Evolutionary conservation across 2,113 vertebrate genomes (phyloP).

Genomic region (Ameiurus melas): DNA sequence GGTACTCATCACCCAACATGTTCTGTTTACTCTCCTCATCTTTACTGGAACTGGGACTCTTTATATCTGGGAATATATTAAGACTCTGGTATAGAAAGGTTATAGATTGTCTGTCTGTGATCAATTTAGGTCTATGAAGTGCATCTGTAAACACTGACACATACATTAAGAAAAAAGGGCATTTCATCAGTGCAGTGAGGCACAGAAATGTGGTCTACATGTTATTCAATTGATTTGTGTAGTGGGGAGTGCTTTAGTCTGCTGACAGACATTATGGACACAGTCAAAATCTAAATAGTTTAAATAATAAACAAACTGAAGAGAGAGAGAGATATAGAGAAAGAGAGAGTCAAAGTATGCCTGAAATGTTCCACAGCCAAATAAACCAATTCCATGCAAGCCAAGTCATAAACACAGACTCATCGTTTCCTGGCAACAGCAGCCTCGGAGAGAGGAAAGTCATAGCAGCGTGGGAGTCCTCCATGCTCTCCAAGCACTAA

Average conservation of each 20-base stretch:
- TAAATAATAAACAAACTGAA: not conserved
- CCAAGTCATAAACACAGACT: slow-evolving; percentile 45
- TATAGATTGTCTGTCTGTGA: not conserved
- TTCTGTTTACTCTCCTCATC: not conserved
- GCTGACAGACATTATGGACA: not conserved
- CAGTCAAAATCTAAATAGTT: not conserved
- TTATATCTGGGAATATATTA: not conserved
- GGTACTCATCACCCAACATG: not conserved
- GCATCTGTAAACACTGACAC: not conserved
- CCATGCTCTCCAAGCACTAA: slow-evolving; percentile 32
- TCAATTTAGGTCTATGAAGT: not conserved
- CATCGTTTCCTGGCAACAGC: slow-evolving; percentile 36
- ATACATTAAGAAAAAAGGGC: not conserved
- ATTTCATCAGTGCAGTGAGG: not conserved
- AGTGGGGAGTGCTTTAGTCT: not conserved
- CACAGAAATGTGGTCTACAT: not conserved
- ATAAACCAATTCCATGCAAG: slow-evolving; percentile 50
- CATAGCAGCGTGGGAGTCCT: slow-evolving; percentile 37
- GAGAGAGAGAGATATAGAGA: not conserved
- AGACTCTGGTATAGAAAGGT: not conserved
- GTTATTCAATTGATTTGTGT: not conserved
- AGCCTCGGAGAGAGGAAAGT: slow-evolving; percentile 15
- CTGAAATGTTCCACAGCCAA: slow-evolving; percentile 54
- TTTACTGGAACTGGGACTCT: not conserved
- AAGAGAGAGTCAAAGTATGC: not conserved